Evolutionary conservation across 2,888 invertebrate species (phyloP), one percentile per base, ranked within the genome.

Genomic region (Drosophila birchii): DNA sequence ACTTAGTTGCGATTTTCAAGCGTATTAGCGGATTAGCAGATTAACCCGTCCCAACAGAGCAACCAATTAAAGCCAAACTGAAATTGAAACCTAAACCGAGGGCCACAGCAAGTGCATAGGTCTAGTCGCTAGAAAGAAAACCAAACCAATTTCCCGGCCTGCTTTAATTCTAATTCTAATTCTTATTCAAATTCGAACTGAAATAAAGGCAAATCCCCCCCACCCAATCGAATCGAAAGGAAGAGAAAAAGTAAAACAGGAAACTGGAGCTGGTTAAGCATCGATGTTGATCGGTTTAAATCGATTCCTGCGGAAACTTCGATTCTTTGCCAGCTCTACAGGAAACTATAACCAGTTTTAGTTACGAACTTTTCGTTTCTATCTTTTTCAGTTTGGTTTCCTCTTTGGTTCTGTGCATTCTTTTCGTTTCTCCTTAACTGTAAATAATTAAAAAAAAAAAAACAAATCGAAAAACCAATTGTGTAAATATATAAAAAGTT

Each of bases 11-110:
- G 82, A 86, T 86, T 88, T 78, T 68, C 76, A 78, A 89, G 87
- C 81, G 89, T 91, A 91, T 92, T 91, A 91, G 91, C 92, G 91
- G 92, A 91, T 90, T 91, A 92, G 91, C 92, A 92, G 92, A 87
- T 92, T 91, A 92, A 92, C 92, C 92, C 92, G 91, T 92, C 92
- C 92, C 92, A 92, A 92, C 92, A 88, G 73, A 69, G 73, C 77
- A 55, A 78, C 73, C 64, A 68, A 69, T 75, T 68, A 76, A 58
- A 70, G 45, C 74, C 41, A 74, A 69, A 58, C 72, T 29, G 44
- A 70, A 70, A 59, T 44, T 26, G 58, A 66, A 47, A 39, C 34
- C n/a, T 26, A 76, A 58, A 67, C 55, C 43, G 54, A 49, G 43
- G 44, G 51, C 63, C 34, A 57, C 54, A 47, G 16, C 49, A 59